Base-by-base conservation (phyloP, 2,797 vertebrate species). In the Cirrhinus molitorella region DNA sequence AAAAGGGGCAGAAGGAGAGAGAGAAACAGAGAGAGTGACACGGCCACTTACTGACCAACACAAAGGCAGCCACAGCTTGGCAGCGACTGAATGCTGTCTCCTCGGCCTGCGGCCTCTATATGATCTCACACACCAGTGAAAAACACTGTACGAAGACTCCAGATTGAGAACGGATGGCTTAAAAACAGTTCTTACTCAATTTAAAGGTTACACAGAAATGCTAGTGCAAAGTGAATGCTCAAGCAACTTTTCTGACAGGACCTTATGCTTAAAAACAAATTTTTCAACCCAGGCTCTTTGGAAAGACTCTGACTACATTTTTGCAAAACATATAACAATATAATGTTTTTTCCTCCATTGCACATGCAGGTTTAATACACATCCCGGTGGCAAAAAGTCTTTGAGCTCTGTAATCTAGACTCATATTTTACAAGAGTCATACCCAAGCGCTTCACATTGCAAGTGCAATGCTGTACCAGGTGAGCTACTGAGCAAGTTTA, bases 51-150 rank as follows among this genome's bases (percentile, higher is more conserved):
- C 83, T 84, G 80, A 88, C 85, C 89, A 79, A 28, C 83, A 81
- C 83, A 76, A 85, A 61, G 83, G 77, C 57, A 21, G 12, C 21
- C 61, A n/a, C 80, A 71, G 23, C 16, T 74, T 82, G 68, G 68
- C 85, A 59, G 84, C 85, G 79, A 84, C 85, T 88, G 89, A 90
- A 89, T 85, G 47, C 86, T 51, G 55, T 65, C 70, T 81, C 34
- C 67, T 80, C 51, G n/a, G 80, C 13, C 70, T 65, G 66, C 28
- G 7, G 79, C 34, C 49, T 68, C 65, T 80, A 31, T 88, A 87
- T 85, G 85, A 85, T 88, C 84, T 68, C 89, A 86, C 87, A 87
- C 90, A 90, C 88, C 87, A 78, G 88, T 91, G 90, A 91, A 63
- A 76, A 55, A 68, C 37, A 31, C 77, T 63, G 23, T 70, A 61